A percentile compares a stretch with the other conserved stretches of the same genome.
Conservation (phyloP, 2,113 vertebrate species). For the Eretmochelys imbricata region DNA sequence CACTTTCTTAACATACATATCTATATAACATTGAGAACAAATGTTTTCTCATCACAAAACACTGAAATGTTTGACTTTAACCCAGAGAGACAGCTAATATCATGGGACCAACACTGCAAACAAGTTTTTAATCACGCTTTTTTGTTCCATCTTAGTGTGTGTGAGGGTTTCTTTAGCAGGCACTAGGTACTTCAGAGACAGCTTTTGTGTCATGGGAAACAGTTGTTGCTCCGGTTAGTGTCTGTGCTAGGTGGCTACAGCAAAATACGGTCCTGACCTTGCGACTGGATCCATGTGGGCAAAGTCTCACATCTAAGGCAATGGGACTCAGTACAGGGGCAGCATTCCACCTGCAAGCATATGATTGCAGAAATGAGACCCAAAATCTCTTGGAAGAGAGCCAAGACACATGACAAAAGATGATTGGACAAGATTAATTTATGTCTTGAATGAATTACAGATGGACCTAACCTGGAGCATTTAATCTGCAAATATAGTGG, state of each 20-base stretch:
- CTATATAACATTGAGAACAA: neutral
- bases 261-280: neutral
- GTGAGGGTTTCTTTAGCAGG: neutral
- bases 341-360: neutral
- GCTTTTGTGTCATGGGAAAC: neutral
- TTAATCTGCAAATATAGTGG: neutral
- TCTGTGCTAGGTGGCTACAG: neutral
- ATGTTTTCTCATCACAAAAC: neutral
- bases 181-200: neutral
- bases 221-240: neutral
- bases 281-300: neutral
- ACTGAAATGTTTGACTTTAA: neutral
- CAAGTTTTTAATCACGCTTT: neutral
- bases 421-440: neutral
- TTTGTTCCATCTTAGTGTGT: neutral
- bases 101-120: neutral
- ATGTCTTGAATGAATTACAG: neutral
- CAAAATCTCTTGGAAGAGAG: neutral
- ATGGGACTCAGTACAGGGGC: neutral
- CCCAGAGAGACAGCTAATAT: neutral
- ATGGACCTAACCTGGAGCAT: neutral
- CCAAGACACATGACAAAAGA: neutral
- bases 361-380: neutral
- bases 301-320: neutral
- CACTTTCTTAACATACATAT: neutral